Percentiles rank a stretch among this genome's conserved stretches.
Conservation (phyloP, 2,797 vertebrate genomes). For the Lophius americanus region DNA sequence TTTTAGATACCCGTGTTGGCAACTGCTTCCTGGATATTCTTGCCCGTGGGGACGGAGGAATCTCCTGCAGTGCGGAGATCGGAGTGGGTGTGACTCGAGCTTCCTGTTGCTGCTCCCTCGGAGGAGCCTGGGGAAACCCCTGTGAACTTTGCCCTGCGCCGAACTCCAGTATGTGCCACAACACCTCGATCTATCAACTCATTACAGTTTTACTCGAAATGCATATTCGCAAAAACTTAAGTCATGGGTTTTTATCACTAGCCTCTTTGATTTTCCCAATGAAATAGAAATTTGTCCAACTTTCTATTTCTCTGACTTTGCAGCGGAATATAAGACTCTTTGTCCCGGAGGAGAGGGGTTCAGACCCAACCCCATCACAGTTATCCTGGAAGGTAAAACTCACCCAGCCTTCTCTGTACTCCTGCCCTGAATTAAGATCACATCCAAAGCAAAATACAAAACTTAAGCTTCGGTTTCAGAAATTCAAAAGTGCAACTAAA, state of each 20-base stretch:
- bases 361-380: constrained; percentile 92
- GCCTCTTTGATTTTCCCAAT: background rate
- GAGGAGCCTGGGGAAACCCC: constrained; percentile 93
- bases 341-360: constrained; percentile 96
- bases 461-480: background rate
- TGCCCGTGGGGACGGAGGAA: constrained; percentile 88
- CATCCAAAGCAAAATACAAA: constrained; percentile 1
- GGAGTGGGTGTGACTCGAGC: constrained; percentile 91
- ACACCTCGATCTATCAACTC: background rate
- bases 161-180: constrained; percentile 87
- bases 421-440: background rate
- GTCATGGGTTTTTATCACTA: background rate
- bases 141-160: constrained; percentile 90
- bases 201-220: background rate
- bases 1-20: constrained; percentile 88
- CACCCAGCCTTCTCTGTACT: background rate
- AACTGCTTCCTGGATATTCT: constrained; percentile 93
- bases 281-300: constrained; percentile 1
- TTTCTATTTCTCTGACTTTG: constrained; percentile 14
- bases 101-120: constrained; percentile 93
- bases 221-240: background rate
- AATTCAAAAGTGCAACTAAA: background rate
- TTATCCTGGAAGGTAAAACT: constrained; percentile 92
- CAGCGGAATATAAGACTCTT: constrained; percentile 94
- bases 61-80: constrained; percentile 91